Evolutionary conservation across 2,888 invertebrate genomes (phyloP).

Genomic region (Strigamia maritima): DNA sequence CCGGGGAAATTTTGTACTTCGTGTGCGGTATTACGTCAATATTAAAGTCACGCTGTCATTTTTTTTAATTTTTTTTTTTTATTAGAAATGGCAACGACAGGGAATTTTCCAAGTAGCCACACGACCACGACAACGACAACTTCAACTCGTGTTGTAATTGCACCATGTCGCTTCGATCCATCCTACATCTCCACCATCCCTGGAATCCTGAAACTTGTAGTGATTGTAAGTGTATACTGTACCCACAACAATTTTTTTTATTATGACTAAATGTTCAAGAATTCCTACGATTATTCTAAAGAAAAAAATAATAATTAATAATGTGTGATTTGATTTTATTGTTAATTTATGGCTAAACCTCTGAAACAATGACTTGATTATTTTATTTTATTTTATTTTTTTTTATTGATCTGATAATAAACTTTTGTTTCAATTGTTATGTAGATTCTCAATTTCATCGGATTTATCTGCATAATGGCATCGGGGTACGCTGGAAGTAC

Average conservation of each 20-base stretch:
- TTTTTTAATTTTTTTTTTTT: neutral
- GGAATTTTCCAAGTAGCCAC: constrained; percentile 67
- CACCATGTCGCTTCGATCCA: constrained; percentile 67
- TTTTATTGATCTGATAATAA: too few species aligned
- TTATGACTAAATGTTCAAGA: too few species aligned
- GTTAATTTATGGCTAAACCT: too few species aligned
- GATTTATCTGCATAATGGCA: constrained; percentile 75
- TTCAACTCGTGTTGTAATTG: constrained; percentile 56
- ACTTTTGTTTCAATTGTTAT: constrained; percentile 40
- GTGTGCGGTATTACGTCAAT: too few species aligned
- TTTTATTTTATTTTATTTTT: too few species aligned
- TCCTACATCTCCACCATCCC: constrained; percentile 67
- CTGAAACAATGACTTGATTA: too few species aligned
- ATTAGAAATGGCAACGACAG: neutral
- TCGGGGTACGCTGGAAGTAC: constrained; percentile 55
- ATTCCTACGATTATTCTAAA: too few species aligned
- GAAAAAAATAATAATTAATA: too few species aligned
- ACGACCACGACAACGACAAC: constrained; percentile 71
- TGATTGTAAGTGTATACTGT: constrained; percentile 71
- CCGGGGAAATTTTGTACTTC: too few species aligned
- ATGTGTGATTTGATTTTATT: too few species aligned
- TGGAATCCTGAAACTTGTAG: constrained; percentile 70
- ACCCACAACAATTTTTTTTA: too few species aligned
- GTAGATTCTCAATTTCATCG: constrained; percentile 56
- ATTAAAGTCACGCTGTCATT: too few species aligned